Conservation (phyloP, 2,888 invertebrate genomes). For the Apamea sordens region DNA sequence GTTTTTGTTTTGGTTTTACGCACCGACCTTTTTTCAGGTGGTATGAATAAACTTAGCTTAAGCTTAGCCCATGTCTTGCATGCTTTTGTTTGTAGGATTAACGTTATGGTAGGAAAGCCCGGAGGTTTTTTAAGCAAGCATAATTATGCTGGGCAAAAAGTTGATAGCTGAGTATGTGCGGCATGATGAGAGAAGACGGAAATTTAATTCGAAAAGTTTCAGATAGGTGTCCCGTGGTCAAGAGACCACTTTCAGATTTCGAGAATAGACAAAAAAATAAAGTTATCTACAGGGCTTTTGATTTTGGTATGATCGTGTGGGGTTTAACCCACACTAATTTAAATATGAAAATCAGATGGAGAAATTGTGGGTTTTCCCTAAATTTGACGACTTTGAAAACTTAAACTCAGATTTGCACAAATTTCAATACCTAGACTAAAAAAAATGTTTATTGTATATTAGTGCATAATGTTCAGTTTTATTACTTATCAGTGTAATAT, state of each 20-base stretch:
- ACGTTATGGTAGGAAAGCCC: neutral
- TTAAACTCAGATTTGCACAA: neutral
- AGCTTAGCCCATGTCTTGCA: neutral
- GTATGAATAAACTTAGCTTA: neutral
- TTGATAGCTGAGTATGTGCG: too few species aligned
- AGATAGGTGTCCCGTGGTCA: too few species aligned
- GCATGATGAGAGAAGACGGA: too few species aligned
- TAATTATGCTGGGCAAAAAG: too few species aligned
- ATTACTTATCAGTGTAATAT: neutral
- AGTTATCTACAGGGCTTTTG: neutral
- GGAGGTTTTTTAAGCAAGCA: too few species aligned
- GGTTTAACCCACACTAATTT: too few species aligned
- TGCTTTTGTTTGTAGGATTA: neutral
- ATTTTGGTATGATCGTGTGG: too few species aligned
- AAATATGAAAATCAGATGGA: neutral
- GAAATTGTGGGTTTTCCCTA: neutral
- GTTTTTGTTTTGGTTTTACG: constrained; percentile 3
- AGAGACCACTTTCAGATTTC: too few species aligned
- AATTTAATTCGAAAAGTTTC: neutral
- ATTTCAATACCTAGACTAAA: neutral
- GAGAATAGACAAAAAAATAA: too few species aligned
- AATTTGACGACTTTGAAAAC: neutral
- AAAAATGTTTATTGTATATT: too few species aligned
- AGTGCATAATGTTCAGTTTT: neutral
- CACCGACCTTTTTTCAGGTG: neutral